Evolutionary conservation across 23 tunicate genomes (phyloP).

Genomic region (Phallusia fumigata): DNA sequence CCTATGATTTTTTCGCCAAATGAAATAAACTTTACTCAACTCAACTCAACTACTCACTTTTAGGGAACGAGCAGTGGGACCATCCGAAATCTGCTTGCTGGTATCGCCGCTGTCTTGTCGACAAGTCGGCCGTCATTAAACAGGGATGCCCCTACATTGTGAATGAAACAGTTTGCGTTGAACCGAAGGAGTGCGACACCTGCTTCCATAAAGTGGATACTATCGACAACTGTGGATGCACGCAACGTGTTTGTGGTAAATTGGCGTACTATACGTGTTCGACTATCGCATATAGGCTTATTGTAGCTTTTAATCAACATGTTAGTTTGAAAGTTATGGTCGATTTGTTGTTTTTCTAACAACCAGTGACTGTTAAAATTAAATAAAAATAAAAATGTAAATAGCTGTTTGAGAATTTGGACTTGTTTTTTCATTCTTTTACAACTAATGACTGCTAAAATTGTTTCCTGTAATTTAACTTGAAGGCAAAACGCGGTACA

Average conservation of each 20-base stretch:
- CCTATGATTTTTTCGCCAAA: too few species aligned
- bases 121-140: conserved; percentile 18
- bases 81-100: conserved; percentile 47
- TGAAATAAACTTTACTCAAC: too few species aligned
- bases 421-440: too few species aligned
- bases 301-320: too few species aligned
- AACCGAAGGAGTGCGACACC: conserved; percentile 41
- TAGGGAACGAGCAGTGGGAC: conserved; percentile 27
- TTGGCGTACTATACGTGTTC: neutral
- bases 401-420: too few species aligned
- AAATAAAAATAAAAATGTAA: too few species aligned
- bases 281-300: neutral
- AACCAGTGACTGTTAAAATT: too few species aligned
- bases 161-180: conserved; percentile 49
- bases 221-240: conserved; percentile 52
- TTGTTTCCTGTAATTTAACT: too few species aligned
- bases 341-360: too few species aligned
- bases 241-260: conserved; percentile 33
- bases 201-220: conserved; percentile 49
- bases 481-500: too few species aligned
- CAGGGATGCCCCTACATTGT: conserved; percentile 58
- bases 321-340: too few species aligned
- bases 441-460: too few species aligned
- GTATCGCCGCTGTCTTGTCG: conserved; percentile 39
- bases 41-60: neutral